phyloP scores from a whole-genome alignment of 2,797 vertebrate genomes.

The Telmatherina bonti region DNA sequence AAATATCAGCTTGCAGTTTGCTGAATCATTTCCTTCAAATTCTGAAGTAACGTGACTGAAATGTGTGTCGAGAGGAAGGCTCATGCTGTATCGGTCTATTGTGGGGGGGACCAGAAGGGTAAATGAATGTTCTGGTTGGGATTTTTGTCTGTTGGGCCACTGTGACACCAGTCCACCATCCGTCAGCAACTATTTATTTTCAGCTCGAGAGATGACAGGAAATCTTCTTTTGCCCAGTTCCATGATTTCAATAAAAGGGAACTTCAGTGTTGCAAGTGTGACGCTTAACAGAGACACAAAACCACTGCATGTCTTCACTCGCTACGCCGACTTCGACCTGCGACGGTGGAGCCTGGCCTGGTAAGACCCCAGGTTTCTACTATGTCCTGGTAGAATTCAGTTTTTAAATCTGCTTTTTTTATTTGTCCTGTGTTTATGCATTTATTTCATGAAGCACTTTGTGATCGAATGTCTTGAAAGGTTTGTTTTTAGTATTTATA shows the following conservation, averaged over 20 bases:
- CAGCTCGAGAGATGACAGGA: conserved; percentile 49
- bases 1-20: too few species aligned
- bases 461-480: too few species aligned
- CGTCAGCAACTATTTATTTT: conserved; percentile 49
- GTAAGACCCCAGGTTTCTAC: conserved; percentile 25
- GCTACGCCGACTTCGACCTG: conserved; percentile 20
- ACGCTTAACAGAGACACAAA: neutral
- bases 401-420: too few species aligned
- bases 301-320: conserved; percentile 13
- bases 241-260: conserved; percentile 71
- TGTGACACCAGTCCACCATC: neutral
- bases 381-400: conserved; percentile 6
- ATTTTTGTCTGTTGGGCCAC: neutral
- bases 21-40: neutral
- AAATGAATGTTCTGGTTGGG: neutral
- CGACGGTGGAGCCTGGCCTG: conserved; percentile 4
- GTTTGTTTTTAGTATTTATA: neutral
- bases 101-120: too few species aligned
- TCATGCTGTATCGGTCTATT: too few species aligned
- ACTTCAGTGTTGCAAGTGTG: conserved; percentile 36
- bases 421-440: too few species aligned
- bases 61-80: too few species aligned
- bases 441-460: too few species aligned
- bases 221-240: conserved; percentile 47
- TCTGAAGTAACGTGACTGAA: neutral